A percentile compares a stretch with the other conserved stretches of the same genome.
Evolutionary conservation across 2,797 vertebrate species (phyloP).

Genomic region (Tachyglossus aculeatus): DNA sequence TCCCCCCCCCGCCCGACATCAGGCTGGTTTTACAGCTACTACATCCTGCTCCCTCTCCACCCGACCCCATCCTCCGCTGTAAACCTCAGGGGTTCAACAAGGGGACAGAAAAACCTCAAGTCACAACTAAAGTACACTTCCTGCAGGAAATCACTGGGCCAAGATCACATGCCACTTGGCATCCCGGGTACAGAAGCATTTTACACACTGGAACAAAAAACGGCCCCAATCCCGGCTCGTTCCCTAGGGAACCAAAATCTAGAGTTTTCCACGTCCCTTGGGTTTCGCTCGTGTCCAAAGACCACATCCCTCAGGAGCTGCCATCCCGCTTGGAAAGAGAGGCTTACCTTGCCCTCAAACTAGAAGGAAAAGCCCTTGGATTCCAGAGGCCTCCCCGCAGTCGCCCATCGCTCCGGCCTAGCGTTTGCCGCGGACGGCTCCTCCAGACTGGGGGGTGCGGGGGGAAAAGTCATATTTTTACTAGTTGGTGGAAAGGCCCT

Average conservation of each 20-base stretch:
- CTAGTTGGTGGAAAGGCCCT: background rate
- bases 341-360: background rate
- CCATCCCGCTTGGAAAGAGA: background rate
- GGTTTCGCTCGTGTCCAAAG: background rate
- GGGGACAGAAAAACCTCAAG: slow-evolving; percentile 15
- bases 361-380: background rate
- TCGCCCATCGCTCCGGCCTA: background rate
- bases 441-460: background rate
- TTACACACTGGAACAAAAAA: background rate
- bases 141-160: background rate
- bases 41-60: accelerated
- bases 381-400: too few relatives aligned
- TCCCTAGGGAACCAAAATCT: too few relatives aligned
- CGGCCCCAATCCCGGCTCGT: background rate
- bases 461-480: background rate
- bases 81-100: background rate
- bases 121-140: slow-evolving; percentile 30
- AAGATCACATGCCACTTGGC: background rate
- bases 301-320: background rate
- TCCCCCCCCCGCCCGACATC: too few relatives aligned
- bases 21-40: too few relatives aligned
- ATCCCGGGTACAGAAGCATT: slow-evolving; percentile 8
- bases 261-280: background rate
- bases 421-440: background rate
- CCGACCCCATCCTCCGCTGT: slow-evolving; percentile 2